Percentiles rank a stretch among this genome's conserved stretches.
Conservation (phyloP, 1,140 invertebrate genomes). For the Hormaphis cornu region DNA sequence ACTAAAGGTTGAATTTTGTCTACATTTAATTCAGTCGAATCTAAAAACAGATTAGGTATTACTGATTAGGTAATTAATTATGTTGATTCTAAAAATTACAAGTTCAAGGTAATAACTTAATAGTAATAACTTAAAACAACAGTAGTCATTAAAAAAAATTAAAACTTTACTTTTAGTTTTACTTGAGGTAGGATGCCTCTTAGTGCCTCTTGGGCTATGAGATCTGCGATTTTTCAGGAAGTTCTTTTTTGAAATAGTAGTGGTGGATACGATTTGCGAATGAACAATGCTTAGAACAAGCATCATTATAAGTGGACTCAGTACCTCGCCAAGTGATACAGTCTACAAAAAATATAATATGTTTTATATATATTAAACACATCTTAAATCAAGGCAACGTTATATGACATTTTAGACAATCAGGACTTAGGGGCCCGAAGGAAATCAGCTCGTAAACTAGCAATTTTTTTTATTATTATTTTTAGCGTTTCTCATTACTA, state of each 20-base stretch:
- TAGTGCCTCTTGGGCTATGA: constrained; percentile 6
- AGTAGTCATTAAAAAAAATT: neutral
- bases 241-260: constrained; percentile 23
- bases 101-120: no score
- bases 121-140: neutral
- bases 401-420: neutral
- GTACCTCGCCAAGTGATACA: constrained; percentile 53
- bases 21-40: constrained; percentile 21
- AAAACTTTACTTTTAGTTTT: constrained; percentile 27
- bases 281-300: constrained; percentile 73
- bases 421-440: no score
- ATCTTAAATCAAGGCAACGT: neutral
- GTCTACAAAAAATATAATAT: constrained; percentile 42
- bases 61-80: neutral
- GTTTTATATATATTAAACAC: neutral
- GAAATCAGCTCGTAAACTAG: no score
- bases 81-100: no score
- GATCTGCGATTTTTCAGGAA: constrained; percentile 25
- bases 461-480: no score
- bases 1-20: neutral
- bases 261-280: constrained; percentile 78
- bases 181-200: constrained; percentile 14
- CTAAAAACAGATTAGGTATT: neutral
- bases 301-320: constrained; percentile 72
- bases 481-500: no score